Evolutionary conservation across 2,888 invertebrate genomes (phyloP).

Genomic region (Aradus depressus): DNA sequence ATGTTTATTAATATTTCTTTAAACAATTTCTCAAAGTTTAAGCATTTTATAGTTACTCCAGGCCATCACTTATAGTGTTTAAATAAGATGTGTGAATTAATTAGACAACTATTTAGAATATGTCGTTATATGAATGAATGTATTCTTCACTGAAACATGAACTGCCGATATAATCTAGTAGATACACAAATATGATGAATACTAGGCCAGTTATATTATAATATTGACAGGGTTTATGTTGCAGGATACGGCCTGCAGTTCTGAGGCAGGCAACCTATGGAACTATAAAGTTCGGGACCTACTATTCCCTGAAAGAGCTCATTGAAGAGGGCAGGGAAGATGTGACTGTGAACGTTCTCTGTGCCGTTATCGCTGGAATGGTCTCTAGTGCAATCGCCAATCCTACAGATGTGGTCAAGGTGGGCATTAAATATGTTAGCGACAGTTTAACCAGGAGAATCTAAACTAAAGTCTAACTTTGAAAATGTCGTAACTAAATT

Average conservation of each 20-base stretch:
- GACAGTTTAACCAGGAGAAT: no score
- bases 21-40: no score
- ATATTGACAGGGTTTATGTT: no score
- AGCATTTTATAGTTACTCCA: no score
- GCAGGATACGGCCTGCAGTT: conserved; percentile 83
- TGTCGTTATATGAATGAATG: no score
- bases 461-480: neutral
- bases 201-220: neutral
- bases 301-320: conserved; percentile 66
- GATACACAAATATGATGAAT: neutral
- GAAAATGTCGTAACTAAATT: neutral
- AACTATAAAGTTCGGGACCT: conserved; percentile 92
- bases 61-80: no score
- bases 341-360: conserved; percentile 60
- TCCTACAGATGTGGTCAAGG: conserved; percentile 92
- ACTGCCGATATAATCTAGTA: no score
- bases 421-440: no score
- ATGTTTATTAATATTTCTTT: no score
- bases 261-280: conserved; percentile 90
- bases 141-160: no score
- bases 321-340: conserved; percentile 45
- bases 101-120: no score
- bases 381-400: conserved; percentile 90
- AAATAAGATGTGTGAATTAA: no score
- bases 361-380: conserved; percentile 78